Conservation (phyloP, 1,140 invertebrate genomes). For the Propsilocerus akamusi region DNA sequence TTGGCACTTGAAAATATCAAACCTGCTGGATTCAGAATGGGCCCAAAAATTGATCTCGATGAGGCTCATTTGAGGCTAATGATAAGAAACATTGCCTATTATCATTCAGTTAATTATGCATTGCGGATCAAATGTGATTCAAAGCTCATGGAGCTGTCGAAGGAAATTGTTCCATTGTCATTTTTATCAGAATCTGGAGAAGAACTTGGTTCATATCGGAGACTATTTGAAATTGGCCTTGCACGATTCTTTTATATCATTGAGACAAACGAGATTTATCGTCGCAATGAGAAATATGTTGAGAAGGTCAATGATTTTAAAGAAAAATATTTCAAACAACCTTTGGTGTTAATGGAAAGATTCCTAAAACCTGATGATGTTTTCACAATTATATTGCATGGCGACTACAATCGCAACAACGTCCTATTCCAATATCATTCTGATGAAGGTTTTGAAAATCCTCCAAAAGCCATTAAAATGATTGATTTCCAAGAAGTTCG, state of each 20-base stretch:
- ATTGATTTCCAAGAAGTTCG: constrained; percentile 19
- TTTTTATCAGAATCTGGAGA: constrained; percentile 9
- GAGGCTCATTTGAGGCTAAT: not conserved
- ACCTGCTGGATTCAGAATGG: not conserved
- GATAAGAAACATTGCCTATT: not conserved
- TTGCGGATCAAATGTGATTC: not conserved
- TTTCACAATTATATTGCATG: constrained; percentile 19
- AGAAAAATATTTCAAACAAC: constrained; percentile 11
- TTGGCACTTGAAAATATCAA: not conserved
- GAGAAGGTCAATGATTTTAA: constrained; percentile 9
- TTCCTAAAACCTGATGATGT: constrained; percentile 12
- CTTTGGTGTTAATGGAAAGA: constrained; percentile 12
- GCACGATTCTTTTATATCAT: constrained; percentile 17
- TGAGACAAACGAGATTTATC: constrained; percentile 9
- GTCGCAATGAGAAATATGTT: not conserved
- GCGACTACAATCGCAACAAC: constrained; percentile 23
- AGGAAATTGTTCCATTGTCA: constrained; percentile 10
- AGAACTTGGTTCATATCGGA: constrained; percentile 10
- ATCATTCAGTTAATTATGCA: not conserved
- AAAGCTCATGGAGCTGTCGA: constrained; percentile 7
- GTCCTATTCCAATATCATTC: constrained; percentile 15
- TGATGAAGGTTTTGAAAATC: constrained; percentile 7
- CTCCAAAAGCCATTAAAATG: constrained; percentile 12
- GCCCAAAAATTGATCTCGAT: not conserved
- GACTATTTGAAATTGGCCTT: constrained; percentile 15